These are phyloP conservation scores for Cheilosia variabilis DNA, from an alignment of 2,888 invertebrate genomes.

Conservation along the genomic window DNA sequence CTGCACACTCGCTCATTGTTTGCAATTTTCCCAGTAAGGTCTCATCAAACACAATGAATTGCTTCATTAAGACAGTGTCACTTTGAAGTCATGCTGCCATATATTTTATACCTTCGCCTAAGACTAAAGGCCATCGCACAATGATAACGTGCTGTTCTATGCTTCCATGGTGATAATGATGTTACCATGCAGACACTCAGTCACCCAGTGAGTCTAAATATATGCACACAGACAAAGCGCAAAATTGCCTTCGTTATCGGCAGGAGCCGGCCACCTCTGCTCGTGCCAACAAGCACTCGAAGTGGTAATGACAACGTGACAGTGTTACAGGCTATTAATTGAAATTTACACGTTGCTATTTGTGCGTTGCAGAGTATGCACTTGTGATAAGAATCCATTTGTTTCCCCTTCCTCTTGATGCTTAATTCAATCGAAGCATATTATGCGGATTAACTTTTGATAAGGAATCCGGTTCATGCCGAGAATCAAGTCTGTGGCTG, in stretches of 20 bases:
- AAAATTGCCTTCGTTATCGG: constrained; percentile 5
- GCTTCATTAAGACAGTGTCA: constrained; percentile 55
- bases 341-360: too few species aligned
- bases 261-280: background rate
- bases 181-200: constrained; percentile 9
- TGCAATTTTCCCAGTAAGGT: constrained; percentile 8
- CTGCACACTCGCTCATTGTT: background rate
- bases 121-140: constrained; percentile 8
- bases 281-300: background rate
- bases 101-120: constrained; percentile 35
- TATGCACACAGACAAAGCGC: background rate
- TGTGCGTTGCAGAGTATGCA: background rate
- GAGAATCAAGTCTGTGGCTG: background rate
- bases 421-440: constrained; percentile 47
- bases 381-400: background rate
- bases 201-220: background rate
- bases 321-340: too few species aligned
- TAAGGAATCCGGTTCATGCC: background rate
- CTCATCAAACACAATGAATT: constrained; percentile 41
- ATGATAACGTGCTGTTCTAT: constrained; percentile 4
- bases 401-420: constrained; percentile 1
- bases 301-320: background rate
- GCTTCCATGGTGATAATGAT: constrained; percentile 17
- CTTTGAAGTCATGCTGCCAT: constrained; percentile 31
- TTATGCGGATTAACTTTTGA: constrained; percentile 22